Evolutionary conservation across 1,140 invertebrate species (phyloP), one percentile per base, ranked within the genome.

Genomic region (Brachionus rubens): DNA sequence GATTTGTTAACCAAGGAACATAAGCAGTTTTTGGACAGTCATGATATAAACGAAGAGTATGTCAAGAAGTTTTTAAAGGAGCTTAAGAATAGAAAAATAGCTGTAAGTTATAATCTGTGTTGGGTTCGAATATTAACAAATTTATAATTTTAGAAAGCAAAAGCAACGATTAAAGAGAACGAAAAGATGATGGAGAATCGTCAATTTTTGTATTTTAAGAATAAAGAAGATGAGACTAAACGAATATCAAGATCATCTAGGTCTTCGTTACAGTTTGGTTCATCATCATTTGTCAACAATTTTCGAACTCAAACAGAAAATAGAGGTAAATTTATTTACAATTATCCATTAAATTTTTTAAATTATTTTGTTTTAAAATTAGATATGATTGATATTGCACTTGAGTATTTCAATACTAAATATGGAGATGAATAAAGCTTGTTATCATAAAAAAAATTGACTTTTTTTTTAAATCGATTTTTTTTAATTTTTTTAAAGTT

Each of bases 161-260:
- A 36, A 33, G 26, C 30, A 33, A 59, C 36, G 12, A 16, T 16
- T 0, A 59, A 59, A 16, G 54, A 59, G 36, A 59, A 59, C 36
- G 54, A 59, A 59, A 59, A 59, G 36, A 40, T 59, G 54, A 59
- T 59, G 54, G 54, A 59, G 36, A 59, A 59, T 59, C 54, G 54
- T 21, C 54, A 59, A 59, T 59, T 59, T 36, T 33, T 59, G 54
- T n/a, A n/a, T n/a, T 59, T 59, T 36, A 33, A 59, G 33, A 59
- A 59, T 36, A 36, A 33, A 33, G 54, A 59, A 33, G 19, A n/a
- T 33, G 6, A n/a, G 19, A 14, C 28, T 12, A 59, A 59, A 59
- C 12, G 54, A 36, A 36, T 59, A 7, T 59, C 54, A 1, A 40
- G 54, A 9, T 59, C 54, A 3, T 59, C 54, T 7, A 33, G 54